A percentile compares a stretch with the other conserved stretches of the same genome.
These are phyloP conservation scores for Agriopis marginaria DNA, from an alignment of 2,888 invertebrate genomes.

Conservation along the genomic window DNA sequence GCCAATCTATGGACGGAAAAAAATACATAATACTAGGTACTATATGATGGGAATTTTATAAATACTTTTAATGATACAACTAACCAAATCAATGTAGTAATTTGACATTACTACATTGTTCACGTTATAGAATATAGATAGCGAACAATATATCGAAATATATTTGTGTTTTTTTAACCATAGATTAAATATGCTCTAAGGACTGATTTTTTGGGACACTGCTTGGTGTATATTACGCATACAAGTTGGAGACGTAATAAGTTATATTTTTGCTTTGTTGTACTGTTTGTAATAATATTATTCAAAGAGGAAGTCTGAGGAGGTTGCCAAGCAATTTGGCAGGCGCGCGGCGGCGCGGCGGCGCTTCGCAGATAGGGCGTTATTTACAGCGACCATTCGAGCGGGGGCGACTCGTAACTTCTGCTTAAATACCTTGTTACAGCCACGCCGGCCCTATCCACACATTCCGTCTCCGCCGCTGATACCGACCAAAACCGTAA, in stretches of 20 bases:
- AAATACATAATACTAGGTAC: too few relatives aligned
- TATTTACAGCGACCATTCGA: slow-evolving; percentile 79
- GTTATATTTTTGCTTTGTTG: slow-evolving; percentile 75
- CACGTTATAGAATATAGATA: too few relatives aligned
- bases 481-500: slow-evolving; percentile 55
- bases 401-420: slow-evolving; percentile 74
- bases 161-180: too few relatives aligned
- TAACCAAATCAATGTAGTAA: too few relatives aligned
- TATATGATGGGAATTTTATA: too few relatives aligned
- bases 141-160: too few relatives aligned
- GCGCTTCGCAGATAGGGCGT: slow-evolving; percentile 75
- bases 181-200: too few relatives aligned
- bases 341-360: slow-evolving; percentile 66
- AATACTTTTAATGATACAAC: too few relatives aligned
- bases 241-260: slow-evolving; percentile 54
- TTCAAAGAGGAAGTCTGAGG: slow-evolving; percentile 81
- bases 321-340: slow-evolving; percentile 84
- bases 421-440: slow-evolving; percentile 79
- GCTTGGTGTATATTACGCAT: slow-evolving; percentile 22
- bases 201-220: neutral
- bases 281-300: slow-evolving; percentile 77
- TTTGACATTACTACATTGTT: too few relatives aligned
- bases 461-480: slow-evolving; percentile 56
- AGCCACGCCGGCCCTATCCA: slow-evolving; percentile 55
- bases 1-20: too few relatives aligned